A percentile compares a stretch with the other conserved stretches of the same genome.
phyloP scores from a whole-genome alignment of 2,888 invertebrate species.

The Lottia gigantea region DNA sequence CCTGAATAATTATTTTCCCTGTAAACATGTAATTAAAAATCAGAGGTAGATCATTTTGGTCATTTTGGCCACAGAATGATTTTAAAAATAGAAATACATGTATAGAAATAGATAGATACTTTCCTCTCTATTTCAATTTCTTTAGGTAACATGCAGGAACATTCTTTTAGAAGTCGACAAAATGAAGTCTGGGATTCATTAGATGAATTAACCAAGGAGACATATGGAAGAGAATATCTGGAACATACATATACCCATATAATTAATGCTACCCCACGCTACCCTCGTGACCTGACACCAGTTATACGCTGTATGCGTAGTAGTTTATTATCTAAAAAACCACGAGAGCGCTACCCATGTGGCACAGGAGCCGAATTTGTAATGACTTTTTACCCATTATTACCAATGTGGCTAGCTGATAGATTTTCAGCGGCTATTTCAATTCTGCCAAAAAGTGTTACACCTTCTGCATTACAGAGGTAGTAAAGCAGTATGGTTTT shows the following conservation, averaged over 20 bases:
- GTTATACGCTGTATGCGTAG: slow-evolving; percentile 60
- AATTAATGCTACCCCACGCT: slow-evolving; percentile 35
- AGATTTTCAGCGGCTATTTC: slow-evolving; percentile 47
- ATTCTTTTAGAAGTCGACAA: slow-evolving; percentile 40
- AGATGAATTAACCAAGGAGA: slow-evolving; percentile 46
- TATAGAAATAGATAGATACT: too few relatives aligned
- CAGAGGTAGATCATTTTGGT: too few relatives aligned
- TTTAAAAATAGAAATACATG: too few relatives aligned
- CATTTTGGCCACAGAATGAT: too few relatives aligned
- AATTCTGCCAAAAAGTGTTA: slow-evolving; percentile 42
- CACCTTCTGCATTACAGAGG: slow-evolving; percentile 34
- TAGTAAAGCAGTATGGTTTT: slow-evolving; percentile 1
- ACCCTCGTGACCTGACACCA: slow-evolving; percentile 59
- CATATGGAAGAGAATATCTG: slow-evolving; percentile 58
- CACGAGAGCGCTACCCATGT: slow-evolving; percentile 57
- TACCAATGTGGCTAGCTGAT: slow-evolving; percentile 62
- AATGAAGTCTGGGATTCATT: slow-evolving; percentile 58
- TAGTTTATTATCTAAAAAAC: slow-evolving; percentile 59
- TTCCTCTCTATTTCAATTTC: slow-evolving; percentile 17
- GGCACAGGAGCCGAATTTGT: slow-evolving; percentile 58
- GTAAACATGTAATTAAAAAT: too few relatives aligned
- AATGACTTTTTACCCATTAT: slow-evolving; percentile 50
- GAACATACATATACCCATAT: slow-evolving; percentile 52
- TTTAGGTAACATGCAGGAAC: slow-evolving; percentile 52
- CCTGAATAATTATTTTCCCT: too few relatives aligned